phyloP scores from a whole-genome alignment of 2,888 invertebrate species.

The Synergus umbraculus region DNA sequence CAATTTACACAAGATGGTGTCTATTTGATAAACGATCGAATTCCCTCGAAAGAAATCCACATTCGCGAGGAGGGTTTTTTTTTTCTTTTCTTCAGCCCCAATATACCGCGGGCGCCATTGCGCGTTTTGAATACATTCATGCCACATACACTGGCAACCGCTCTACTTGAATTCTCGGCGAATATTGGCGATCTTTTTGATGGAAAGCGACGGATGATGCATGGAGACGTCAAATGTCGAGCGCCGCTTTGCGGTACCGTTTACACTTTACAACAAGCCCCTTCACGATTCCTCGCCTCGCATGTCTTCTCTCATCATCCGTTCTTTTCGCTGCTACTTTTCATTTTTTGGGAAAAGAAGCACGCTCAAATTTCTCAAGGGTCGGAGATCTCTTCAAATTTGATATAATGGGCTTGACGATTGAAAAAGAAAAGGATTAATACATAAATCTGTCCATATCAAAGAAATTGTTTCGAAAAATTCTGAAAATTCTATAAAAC shows the following conservation, averaged over 20 bases:
- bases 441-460: not conserved
- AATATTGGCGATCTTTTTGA: conserved; percentile 69
- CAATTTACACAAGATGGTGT: conserved; percentile 72
- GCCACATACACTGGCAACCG: conserved; percentile 57
- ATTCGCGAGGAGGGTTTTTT: conserved; percentile 58
- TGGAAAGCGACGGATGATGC: conserved; percentile 74
- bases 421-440: not conserved
- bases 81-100: conserved; percentile 53
- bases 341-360: not conserved
- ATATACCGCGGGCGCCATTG: conserved; percentile 53
- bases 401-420: not conserved
- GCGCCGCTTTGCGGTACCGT: conserved; percentile 43
- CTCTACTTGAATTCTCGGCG: conserved; percentile 61
- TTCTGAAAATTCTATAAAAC: too few relatives aligned
- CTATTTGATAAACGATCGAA: conserved; percentile 76
- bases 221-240: conserved; percentile 72
- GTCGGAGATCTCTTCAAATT: not conserved
- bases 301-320: conserved; percentile 23
- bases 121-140: conserved; percentile 73
- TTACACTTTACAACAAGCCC: conserved; percentile 22
- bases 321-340: conserved; percentile 13
- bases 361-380: not conserved
- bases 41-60: conserved; percentile 70
- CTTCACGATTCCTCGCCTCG: conserved; percentile 8
- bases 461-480: not conserved